Conservation (phyloP, 2,797 vertebrate genomes). For the Galago senegalensis region DNA sequence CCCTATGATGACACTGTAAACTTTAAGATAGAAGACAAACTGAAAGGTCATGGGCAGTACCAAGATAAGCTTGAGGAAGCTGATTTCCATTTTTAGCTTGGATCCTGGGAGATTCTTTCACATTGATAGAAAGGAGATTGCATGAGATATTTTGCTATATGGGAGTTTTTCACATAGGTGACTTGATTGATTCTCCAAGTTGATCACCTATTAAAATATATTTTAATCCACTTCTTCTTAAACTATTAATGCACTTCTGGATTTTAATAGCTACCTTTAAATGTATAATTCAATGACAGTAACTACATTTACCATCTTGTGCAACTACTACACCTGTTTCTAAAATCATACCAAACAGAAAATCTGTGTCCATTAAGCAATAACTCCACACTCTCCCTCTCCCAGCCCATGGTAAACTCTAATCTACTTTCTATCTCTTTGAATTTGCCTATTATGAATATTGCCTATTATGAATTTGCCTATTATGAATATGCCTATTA, state of each 20-base stretch:
- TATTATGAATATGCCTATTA: too few relatives aligned
- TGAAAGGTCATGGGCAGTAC: neutral
- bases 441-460: slow-evolving; percentile 1
- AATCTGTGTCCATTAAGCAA: neutral
- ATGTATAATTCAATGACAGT: neutral
- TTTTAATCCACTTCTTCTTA: neutral
- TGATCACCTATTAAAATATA: neutral
- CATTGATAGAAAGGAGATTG: neutral
- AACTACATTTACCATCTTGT: neutral
- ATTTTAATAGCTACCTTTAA: slow-evolving; percentile 23
- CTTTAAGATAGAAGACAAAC: neutral
- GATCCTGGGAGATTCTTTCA: neutral
- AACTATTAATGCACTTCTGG: neutral
- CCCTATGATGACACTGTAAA: neutral
- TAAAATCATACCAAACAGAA: neutral
- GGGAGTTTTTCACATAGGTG: neutral
- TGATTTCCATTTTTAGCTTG: slow-evolving; percentile 11
- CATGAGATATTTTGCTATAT: slow-evolving; percentile 4
- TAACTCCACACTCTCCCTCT: neutral
- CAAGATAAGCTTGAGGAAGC: neutral
- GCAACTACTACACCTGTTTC: neutral
- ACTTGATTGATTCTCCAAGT: slow-evolving; percentile 20
- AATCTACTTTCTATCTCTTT: slow-evolving; percentile 17
- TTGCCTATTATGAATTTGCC: too few relatives aligned
- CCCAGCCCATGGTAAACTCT: neutral